Percentiles rank a stretch among this genome's conserved stretches.
Evolutionary conservation across 2,113 vertebrate species (phyloP).

Genomic region (Nymphicus hollandicus): DNA sequence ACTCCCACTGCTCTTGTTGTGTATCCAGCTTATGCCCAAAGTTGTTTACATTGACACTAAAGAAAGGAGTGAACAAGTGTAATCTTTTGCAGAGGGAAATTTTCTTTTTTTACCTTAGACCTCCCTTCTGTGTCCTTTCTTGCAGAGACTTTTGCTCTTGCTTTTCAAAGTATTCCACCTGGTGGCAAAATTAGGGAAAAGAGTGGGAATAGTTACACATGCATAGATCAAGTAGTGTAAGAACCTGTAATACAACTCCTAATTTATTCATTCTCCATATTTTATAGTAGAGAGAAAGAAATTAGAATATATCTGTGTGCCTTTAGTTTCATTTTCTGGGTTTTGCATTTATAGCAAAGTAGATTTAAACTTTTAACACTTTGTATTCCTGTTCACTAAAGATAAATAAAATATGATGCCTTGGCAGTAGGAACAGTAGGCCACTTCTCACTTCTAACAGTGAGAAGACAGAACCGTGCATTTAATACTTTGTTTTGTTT

Average conservation of each 20-base stretch:
- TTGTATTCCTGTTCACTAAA: neutral
- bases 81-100: neutral
- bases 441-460: neutral
- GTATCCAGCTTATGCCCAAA: neutral
- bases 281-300: neutral
- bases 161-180: constrained; percentile 40
- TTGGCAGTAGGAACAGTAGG: neutral
- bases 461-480: neutral
- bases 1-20: neutral
- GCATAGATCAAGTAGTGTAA: neutral
- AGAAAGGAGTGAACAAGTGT: neutral
- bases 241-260: neutral
- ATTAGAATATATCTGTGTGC: neutral
- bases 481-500: neutral
- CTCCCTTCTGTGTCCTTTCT: neutral
- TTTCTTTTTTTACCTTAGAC: neutral
- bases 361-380: neutral
- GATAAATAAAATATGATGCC: neutral
- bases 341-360: neutral
- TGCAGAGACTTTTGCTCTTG: neutral
- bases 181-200: constrained; percentile 41
- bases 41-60: neutral
- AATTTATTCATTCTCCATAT: neutral
- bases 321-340: neutral
- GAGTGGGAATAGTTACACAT: neutral